Percentiles rank a stretch among this genome's conserved stretches.
phyloP scores from a whole-genome alignment of 2,797 vertebrate genomes.

The Kryptolebias ocellatus region DNA sequence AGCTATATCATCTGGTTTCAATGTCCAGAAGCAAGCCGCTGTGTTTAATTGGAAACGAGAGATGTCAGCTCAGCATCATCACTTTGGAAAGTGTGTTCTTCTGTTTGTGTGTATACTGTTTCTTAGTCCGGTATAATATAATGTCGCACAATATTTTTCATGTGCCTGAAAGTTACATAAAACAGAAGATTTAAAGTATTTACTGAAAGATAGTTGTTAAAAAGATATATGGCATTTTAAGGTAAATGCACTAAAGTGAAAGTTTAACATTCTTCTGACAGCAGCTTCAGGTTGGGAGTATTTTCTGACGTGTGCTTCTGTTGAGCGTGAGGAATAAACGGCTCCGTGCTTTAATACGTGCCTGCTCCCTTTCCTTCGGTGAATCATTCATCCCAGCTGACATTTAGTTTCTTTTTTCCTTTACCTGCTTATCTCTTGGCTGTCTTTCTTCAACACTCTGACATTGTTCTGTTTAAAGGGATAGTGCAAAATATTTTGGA shows the following conservation, averaged over 20 bases:
- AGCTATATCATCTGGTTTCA: constrained; percentile 39
- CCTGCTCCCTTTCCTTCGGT: constrained; percentile 59
- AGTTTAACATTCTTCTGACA: constrained; percentile 39
- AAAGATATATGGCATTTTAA: constrained; percentile 55
- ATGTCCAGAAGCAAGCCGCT: constrained; percentile 36
- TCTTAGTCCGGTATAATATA: constrained; percentile 71
- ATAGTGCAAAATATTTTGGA: too few species aligned
- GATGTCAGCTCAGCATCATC: constrained; percentile 45
- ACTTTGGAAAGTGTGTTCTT: constrained; percentile 53
- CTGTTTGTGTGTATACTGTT: constrained; percentile 78
- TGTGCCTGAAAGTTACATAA: constrained; percentile 78
- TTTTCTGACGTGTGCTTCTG: constrained; percentile 65
- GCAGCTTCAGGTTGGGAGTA: constrained; percentile 31
- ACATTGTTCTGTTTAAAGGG: constrained; percentile 6
- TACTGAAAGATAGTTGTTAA: constrained; percentile 61
- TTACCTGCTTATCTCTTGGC: background rate
- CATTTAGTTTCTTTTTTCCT: background rate
- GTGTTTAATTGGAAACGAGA: constrained; percentile 51
- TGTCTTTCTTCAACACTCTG: constrained; percentile 21
- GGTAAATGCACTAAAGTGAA: constrained; percentile 58
- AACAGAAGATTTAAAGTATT: constrained; percentile 67
- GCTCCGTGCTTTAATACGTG: constrained; percentile 68
- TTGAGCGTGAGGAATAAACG: constrained; percentile 79
- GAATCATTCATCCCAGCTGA: constrained; percentile 14
- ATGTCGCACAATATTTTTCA: constrained; percentile 80